Evolutionary conservation across 2,888 invertebrate genomes (phyloP).

Genomic region (Nemoura dubitans): DNA sequence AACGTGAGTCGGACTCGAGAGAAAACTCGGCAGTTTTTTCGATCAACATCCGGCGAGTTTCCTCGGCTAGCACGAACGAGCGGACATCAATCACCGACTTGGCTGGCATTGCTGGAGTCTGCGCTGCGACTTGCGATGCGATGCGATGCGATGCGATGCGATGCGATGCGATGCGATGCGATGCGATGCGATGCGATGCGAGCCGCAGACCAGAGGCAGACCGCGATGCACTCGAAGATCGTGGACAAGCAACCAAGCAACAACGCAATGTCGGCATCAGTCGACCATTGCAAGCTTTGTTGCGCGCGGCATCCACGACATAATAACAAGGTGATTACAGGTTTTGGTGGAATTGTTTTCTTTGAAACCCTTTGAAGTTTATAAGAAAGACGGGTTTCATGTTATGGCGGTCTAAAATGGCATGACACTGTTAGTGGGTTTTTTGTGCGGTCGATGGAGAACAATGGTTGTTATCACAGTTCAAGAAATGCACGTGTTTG

Average conservation of each 20-base stretch:
- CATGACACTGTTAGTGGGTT: background rate
- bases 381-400: background rate
- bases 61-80: background rate
- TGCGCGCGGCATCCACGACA: background rate
- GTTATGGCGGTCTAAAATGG: background rate
- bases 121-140: background rate
- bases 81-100: constrained; percentile 41
- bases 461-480: constrained; percentile 7
- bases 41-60: constrained; percentile 36
- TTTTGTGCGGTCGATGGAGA: background rate
- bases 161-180: background rate
- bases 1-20: constrained; percentile 27
- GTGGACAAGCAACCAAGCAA: background rate
- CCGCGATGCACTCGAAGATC: too few relatives aligned
- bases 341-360: constrained; percentile 7
- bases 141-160: background rate
- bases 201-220: too few relatives aligned
- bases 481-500: background rate
- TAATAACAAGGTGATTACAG: background rate
- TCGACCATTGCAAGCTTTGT: background rate
- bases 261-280: background rate
- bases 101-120: background rate
- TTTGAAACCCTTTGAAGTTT: constrained; percentile 5
- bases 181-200: background rate
- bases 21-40: constrained; percentile 18